Conservation (phyloP, 2,888 invertebrate genomes). For the Amiota mariae region DNA sequence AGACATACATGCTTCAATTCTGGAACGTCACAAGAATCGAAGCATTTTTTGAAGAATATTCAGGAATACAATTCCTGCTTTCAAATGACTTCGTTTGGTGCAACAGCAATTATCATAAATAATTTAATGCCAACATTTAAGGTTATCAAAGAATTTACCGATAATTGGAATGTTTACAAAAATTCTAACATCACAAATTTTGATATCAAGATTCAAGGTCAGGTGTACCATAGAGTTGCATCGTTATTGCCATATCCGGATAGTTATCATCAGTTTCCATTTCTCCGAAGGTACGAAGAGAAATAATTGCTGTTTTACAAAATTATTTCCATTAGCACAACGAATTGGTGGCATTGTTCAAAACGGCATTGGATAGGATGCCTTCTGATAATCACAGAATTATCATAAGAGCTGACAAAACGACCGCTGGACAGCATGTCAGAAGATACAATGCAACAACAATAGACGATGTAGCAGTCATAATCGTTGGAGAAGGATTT, state of each 20-base stretch:
- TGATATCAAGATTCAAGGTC: background rate
- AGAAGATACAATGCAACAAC: background rate
- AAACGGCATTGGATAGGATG: background rate
- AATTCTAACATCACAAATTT: background rate
- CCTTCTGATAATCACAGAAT: background rate
- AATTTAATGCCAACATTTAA: background rate
- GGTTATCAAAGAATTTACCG: background rate
- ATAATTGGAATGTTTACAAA: background rate
- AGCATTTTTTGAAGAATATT: too few relatives aligned
- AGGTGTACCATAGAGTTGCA: background rate
- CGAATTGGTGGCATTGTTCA: background rate
- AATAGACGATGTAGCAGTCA: slow-evolving; percentile 13
- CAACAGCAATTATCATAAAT: too few relatives aligned
- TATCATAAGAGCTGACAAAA: background rate
- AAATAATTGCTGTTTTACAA: slow-evolving; percentile 3
- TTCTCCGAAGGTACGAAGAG: too few relatives aligned
- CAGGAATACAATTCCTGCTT: too few relatives aligned
- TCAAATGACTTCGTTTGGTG: too few relatives aligned
- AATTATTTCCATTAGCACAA: background rate
- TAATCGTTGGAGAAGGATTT: background rate
- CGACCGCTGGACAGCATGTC: background rate
- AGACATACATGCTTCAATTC: too few relatives aligned
- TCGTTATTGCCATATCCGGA: background rate
- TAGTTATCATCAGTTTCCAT: background rate
- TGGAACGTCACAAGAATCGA: too few relatives aligned